A percentile compares a stretch with the other conserved stretches of the same genome.
Evolutionary conservation across 1,140 invertebrate genomes (phyloP).

Genomic region (Hermatobates lingyangjiaoensis): DNA sequence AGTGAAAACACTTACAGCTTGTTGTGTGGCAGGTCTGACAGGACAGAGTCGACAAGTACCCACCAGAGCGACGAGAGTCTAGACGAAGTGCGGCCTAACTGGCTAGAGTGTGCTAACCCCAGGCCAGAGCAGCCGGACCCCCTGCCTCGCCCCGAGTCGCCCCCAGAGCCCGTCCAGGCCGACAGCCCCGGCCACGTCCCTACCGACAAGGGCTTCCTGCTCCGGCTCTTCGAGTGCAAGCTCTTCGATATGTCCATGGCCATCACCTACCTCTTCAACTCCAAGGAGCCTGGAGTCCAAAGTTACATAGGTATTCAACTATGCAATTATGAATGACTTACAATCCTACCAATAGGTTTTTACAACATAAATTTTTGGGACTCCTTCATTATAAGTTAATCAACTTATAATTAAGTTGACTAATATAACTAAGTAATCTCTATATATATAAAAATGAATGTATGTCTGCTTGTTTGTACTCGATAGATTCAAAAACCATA

Average conservation of each 20-base stretch:
- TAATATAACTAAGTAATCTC: no score
- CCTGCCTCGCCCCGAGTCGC: not conserved
- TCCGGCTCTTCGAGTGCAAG: constrained; percentile 88
- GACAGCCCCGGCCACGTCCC: not conserved
- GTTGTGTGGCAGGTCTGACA: constrained; percentile 12
- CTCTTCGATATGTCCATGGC: constrained; percentile 96
- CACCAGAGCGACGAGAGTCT: constrained; percentile 17
- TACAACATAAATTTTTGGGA: no score
- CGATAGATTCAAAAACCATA: no score
- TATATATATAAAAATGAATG: no score
- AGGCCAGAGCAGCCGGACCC: not conserved
- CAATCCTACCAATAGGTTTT: no score
- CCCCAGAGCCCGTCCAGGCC: not conserved
- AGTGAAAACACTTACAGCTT: not conserved
- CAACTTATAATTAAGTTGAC: no score
- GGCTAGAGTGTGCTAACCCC: not conserved
- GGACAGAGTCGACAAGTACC: constrained; percentile 15
- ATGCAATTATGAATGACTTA: not conserved
- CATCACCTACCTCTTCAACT: constrained; percentile 92
- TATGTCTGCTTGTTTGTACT: no score
- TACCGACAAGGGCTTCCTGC: constrained; percentile 34
- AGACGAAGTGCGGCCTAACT: not conserved
- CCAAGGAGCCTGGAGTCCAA: constrained; percentile 93
- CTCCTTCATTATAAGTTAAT: no score
- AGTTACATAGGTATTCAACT: constrained; percentile 39